These are phyloP conservation scores for Diogma glabrata DNA, from an alignment of 2,888 invertebrate genomes.

Conservation along the genomic window DNA sequence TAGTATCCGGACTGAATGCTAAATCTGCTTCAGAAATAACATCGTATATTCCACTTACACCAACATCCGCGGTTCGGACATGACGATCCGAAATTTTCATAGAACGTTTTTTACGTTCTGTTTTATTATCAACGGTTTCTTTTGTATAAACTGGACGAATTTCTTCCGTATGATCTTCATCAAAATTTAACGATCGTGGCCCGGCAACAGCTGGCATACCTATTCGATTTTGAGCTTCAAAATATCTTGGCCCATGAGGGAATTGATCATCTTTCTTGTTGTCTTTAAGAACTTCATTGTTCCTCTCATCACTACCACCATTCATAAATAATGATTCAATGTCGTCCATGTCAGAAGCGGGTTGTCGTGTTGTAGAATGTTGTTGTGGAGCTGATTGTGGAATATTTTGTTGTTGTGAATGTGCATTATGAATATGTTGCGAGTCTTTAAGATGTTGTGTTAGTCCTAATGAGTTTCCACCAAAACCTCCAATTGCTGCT, in stretches of 20 bases:
- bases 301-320: not conserved
- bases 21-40: conserved; percentile 86
- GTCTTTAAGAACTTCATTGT: conserved; percentile 35
- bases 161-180: conserved; percentile 23
- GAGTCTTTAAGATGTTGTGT: conserved; percentile 10
- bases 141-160: conserved; percentile 28
- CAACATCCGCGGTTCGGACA: conserved; percentile 73
- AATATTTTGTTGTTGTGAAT: conserved; percentile 14
- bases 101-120: conserved; percentile 47
- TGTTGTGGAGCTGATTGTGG: conserved; percentile 11
- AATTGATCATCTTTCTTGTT: conserved; percentile 48
- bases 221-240: conserved; percentile 42
- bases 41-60: conserved; percentile 80
- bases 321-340: conserved; percentile 10
- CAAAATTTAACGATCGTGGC: conserved; percentile 38
- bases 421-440: too few relatives aligned
- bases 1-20: conserved; percentile 73
- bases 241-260: conserved; percentile 60
- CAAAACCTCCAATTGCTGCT: conserved; percentile 35
- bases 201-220: conserved; percentile 43
- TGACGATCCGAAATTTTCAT: conserved; percentile 57
- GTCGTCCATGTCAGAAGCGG: conserved; percentile 13
- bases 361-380: conserved; percentile 9
- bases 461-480: conserved; percentile 17
- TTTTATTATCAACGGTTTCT: conserved; percentile 12